Evolutionary conservation across 2,797 vertebrate species (phyloP).

Genomic region (Hozukius guyotensis): DNA sequence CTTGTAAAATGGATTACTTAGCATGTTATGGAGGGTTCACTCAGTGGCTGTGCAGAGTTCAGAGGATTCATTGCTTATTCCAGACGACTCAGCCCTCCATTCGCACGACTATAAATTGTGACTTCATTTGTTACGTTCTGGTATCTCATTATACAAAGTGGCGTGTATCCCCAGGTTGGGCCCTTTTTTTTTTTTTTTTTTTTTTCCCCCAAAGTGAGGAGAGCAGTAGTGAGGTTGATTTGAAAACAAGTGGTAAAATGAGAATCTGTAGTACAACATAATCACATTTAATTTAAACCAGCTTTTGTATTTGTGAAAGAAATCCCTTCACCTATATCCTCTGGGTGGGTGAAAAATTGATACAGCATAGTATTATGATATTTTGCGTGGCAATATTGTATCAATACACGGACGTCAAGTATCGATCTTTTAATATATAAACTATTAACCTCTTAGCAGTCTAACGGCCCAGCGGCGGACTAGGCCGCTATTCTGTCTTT

Average conservation of each 20-base stretch:
- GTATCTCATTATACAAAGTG: constrained; percentile 54
- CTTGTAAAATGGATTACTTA: constrained; percentile 14
- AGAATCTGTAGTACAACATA: neutral
- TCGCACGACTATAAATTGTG: constrained; percentile 29
- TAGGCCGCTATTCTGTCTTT: too few relatives aligned
- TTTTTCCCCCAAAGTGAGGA: neutral
- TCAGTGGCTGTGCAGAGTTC: constrained; percentile 11
- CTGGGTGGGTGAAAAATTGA: too few relatives aligned
- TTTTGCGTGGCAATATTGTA: too few relatives aligned
- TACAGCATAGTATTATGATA: too few relatives aligned
- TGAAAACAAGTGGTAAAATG: neutral
- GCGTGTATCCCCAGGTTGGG: neutral
- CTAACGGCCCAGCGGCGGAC: too few relatives aligned
- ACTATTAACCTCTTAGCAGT: too few relatives aligned
- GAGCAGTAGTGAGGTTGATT: neutral
- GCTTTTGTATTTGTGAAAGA: neutral
- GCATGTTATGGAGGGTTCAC: neutral
- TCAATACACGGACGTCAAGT: too few relatives aligned
- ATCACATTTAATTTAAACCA: neutral
- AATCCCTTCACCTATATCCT: neutral
- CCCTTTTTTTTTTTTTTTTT: neutral
- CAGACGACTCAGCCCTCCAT: constrained; percentile 14
- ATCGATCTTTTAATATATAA: too few relatives aligned
- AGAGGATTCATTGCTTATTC: constrained; percentile 39
- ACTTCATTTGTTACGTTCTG: constrained; percentile 41